Percentiles rank a stretch among this genome's conserved stretches.
Conservation (phyloP, 2,113 vertebrate genomes). For the Anguilla japonica region DNA sequence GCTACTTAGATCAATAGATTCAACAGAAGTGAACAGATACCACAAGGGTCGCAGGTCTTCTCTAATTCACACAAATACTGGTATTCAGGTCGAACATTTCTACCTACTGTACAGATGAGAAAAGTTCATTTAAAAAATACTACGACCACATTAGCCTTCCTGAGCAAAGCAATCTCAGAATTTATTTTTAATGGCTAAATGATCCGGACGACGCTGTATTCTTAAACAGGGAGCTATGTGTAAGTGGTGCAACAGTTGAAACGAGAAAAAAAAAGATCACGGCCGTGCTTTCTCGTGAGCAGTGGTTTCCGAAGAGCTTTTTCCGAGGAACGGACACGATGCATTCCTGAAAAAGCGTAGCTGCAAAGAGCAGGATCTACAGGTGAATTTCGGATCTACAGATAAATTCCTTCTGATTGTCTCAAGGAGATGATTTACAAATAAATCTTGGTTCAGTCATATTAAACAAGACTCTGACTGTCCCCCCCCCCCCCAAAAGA, state of each 20-base stretch:
- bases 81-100: neutral
- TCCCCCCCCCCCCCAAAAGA: too few relatives aligned
- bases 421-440: constrained; percentile 8
- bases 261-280: neutral
- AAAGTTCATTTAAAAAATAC: neutral
- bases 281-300: neutral
- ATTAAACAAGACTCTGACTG: neutral
- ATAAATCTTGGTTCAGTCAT: neutral
- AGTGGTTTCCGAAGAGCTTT: neutral
- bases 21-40: neutral
- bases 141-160: neutral
- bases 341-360: neutral
- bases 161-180: neutral
- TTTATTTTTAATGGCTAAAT: neutral
- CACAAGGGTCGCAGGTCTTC: neutral
- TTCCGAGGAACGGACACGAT: neutral
- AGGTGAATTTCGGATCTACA: neutral
- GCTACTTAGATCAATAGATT: neutral
- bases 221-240: neutral
- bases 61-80: neutral
- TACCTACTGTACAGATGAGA: neutral
- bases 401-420: constrained; percentile 16
- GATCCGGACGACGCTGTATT: neutral
- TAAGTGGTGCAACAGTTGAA: neutral
- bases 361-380: neutral